A percentile compares a stretch with the other conserved stretches of the same genome.
Evolutionary conservation across 2,113 vertebrate species (phyloP).

Genomic region (Sebastes fasciatus): DNA sequence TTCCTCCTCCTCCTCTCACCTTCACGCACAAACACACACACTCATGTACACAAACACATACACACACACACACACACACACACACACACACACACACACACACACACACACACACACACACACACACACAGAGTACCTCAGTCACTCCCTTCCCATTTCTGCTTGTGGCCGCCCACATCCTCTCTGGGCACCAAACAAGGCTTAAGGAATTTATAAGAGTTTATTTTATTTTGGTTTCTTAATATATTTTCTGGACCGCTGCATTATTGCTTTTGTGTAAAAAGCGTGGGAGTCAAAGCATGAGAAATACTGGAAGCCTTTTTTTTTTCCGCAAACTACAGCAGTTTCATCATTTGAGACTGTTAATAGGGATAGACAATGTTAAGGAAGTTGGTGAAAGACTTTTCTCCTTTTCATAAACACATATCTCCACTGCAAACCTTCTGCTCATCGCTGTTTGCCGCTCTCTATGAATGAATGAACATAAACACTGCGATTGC

Average conservation of each 20-base stretch:
- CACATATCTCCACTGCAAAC: neutral
- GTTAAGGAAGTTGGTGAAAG: neutral
- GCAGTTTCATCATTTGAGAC: neutral
- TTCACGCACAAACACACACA: constrained; percentile 35
- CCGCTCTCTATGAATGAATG: neutral
- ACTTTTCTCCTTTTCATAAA: neutral
- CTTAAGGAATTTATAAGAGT: constrained; percentile 55
- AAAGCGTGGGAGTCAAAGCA: constrained; percentile 35
- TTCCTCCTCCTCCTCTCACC: constrained; percentile 63
- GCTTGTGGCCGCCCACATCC: constrained; percentile 50
- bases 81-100: constrained; percentile 10
- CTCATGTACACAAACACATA: neutral
- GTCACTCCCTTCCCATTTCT: constrained; percentile 36
- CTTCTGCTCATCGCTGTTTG: neutral
- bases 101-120: neutral
- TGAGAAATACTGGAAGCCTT: constrained; percentile 15
- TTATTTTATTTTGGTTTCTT: constrained; percentile 60
- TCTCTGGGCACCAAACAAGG: constrained; percentile 48
- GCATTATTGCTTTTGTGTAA: constrained; percentile 59
- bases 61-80: neutral
- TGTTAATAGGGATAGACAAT: neutral
- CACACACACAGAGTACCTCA: constrained; percentile 1
- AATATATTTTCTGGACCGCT: constrained; percentile 49
- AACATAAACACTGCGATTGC: neutral
- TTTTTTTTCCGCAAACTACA: neutral